Conservation (phyloP, 2,113 vertebrate genomes). For the Phycodurus eques region DNA sequence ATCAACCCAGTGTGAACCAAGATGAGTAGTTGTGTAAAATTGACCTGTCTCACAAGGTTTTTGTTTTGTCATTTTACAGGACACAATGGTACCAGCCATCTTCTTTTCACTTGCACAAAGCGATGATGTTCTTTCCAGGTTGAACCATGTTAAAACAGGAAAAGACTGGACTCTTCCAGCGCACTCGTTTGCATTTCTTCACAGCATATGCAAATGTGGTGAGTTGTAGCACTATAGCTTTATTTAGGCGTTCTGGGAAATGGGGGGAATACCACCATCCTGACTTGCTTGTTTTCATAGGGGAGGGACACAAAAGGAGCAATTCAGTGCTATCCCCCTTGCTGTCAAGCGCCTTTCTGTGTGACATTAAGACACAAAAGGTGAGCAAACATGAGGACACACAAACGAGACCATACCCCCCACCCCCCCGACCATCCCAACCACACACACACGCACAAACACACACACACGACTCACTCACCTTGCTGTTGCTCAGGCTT, state of each 20-base stretch:
- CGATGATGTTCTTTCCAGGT: neutral
- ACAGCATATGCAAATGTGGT: slow-evolving; percentile 51
- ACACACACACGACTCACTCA: slow-evolving; percentile 52
- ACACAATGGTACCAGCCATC: neutral
- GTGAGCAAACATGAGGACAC: slow-evolving; percentile 32
- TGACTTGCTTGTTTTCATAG: slow-evolving; percentile 39
- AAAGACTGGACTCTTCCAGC: slow-evolving; percentile 5
- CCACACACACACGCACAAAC: no score
- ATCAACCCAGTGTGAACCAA: no score
- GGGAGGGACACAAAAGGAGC: slow-evolving; percentile 42
- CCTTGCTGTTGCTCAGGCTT: slow-evolving; percentile 78
- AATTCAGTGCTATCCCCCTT: slow-evolving; percentile 28
- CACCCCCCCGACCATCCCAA: no score
- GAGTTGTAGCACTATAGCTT: slow-evolving; percentile 16
- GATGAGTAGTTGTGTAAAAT: no score
- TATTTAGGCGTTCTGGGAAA: slow-evolving; percentile 13
- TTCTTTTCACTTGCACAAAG: neutral
- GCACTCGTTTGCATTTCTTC: slow-evolving; percentile 55
- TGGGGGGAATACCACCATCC: slow-evolving; percentile 11
- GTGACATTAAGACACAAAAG: slow-evolving; percentile 52
- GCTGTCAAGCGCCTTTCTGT: slow-evolving; percentile 37
- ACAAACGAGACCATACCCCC: slow-evolving; percentile 10
- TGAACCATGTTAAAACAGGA: slow-evolving; percentile 35
- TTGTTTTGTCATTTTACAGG: neutral
- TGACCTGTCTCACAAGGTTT: neutral